Base-by-base conservation (phyloP, 1,140 invertebrate species). In the Forficula auricularia region DNA sequence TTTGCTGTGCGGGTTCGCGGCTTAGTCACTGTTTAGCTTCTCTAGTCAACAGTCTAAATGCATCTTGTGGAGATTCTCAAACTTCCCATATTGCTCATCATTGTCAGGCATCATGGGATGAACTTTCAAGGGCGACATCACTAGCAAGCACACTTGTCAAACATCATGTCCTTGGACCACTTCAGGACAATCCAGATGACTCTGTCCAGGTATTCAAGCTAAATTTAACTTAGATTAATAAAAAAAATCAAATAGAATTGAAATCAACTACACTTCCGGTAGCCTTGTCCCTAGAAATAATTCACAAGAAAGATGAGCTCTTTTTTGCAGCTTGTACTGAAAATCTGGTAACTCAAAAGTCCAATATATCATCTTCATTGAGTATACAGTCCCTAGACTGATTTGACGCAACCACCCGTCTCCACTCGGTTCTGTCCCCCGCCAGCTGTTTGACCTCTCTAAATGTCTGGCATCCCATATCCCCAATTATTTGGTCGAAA, bases 91-190 rank as follows among this genome's bases (percentile, higher is more conserved):
- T 65, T 45, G 67, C 70, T 9, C 58, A 61, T 35, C 72, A 71
- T 40, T 71, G 68, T 52, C 60, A 70, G 40, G 58, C 58, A 9
- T 67, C 67, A 44, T 75, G 70, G 71, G 70, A 73, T 43, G 70
- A 73, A 50, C 53, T 75, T 6, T 61, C 63, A 8, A 66, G 67
- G 53, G 69, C 71, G 2, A 73, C 71, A 1, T 61, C 66, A 18
- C 59, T 71, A 42, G 71, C 72, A n/a, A 73, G 68, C 39, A 67
- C 69, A 40, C 69, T 68, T 2, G 72, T 75, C 3, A 73, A 70
- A 50, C 66, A 69, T 41, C 71, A 74, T 44, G 67, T 75, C 6
- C 18, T 48, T 31, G 19, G 19, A 15, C 16, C 19, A 9, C 31
- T 48, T 3, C 47, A 46, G 14, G 47, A 48, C 4, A 27, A 27